These are phyloP conservation scores for Gila orcuttii DNA, from an alignment of 2,113 vertebrate genomes.

Conservation along the genomic window DNA sequence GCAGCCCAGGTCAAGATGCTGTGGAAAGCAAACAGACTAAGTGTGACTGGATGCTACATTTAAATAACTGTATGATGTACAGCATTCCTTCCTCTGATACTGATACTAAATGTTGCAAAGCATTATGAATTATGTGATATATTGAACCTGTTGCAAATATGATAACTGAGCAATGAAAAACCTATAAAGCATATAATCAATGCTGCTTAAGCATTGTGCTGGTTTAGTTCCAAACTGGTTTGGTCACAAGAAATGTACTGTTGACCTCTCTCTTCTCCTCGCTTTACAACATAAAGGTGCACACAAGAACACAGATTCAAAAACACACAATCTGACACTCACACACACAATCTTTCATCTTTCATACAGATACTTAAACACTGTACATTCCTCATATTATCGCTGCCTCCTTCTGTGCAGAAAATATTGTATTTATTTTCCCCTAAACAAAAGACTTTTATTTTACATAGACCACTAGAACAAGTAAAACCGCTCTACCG, in stretches of 20 bases:
- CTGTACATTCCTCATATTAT: conserved; percentile 44
- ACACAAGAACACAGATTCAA: conserved; percentile 25
- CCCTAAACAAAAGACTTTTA: conserved; percentile 23
- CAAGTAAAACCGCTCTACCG: conserved; percentile 8
- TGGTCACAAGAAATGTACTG: conserved; percentile 60
- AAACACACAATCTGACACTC: conserved; percentile 44
- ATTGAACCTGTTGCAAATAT: conserved; percentile 69
- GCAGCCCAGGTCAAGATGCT: conserved; percentile 55
- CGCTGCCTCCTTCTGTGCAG: conserved; percentile 30
- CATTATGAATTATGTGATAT: conserved; percentile 58
- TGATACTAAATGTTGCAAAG: conserved; percentile 63
- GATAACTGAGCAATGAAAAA: conserved; percentile 65
- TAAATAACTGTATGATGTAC: conserved; percentile 53
- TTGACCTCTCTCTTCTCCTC: neutral
- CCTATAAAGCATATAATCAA: conserved; percentile 57
- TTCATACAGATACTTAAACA: conserved; percentile 59
- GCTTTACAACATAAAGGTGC: conserved; percentile 34
- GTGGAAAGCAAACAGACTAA: conserved; percentile 63
- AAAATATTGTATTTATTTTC: conserved; percentile 38
- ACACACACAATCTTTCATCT: conserved; percentile 59
- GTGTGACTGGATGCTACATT: conserved; percentile 52
- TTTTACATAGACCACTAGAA: conserved; percentile 27
- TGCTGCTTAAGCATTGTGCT: conserved; percentile 52
- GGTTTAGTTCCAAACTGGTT: conserved; percentile 56
- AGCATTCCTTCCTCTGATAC: conserved; percentile 59